Evolutionary conservation across 2,888 invertebrate species (phyloP), one percentile per base, ranked within the genome.

Genomic region (Blastobasis lacticolella): DNA sequence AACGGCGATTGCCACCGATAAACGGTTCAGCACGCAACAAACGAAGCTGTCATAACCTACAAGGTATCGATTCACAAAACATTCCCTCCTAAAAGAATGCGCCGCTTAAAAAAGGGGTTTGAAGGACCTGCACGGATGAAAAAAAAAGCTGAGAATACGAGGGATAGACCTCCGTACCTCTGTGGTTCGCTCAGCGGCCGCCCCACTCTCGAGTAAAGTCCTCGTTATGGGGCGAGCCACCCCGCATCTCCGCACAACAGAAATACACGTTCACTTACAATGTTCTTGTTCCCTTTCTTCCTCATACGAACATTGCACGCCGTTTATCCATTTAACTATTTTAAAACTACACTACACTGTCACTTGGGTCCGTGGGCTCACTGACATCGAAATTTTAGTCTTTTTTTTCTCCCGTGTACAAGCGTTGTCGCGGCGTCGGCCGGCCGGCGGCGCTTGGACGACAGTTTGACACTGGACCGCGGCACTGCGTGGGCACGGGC

Each of bases 361-460:
- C 85, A 85, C 81, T 73, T 75, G 70, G 78, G 74, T 82, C 74
- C 81, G 75, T 76, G 67, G 78, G 75, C 72, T 73, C 80, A 77
- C 81, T 78, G 81, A 86, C 86, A 87, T 86, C 74, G 77, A 76
- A 76, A 75, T 73, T 77, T 76, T 65, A 71, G 73, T 71, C 71
- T 73, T 72, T 73, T 82, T 78, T 77, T 23, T 23, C 23, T 23
- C 23, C 23, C 23, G 23, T 23, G 23, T 23, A 70, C 73, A 69
- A 75, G 78, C 80, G 78, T 74, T 76, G 79, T 81, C 92, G 72
- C 92, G 92, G 92, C 91, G 77, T 79, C 76, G 71, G 77, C 84
- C 90, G 81, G 94, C 94, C 69, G 94, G 94, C 57, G 93, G 58
- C 62, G 60, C 57, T 57, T 59, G 61, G 61, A 60, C 62, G 92